A percentile compares a stretch with the other conserved stretches of the same genome.
phyloP scores from a whole-genome alignment of 2,797 vertebrate species.

The Mastacembelus armatus region DNA sequence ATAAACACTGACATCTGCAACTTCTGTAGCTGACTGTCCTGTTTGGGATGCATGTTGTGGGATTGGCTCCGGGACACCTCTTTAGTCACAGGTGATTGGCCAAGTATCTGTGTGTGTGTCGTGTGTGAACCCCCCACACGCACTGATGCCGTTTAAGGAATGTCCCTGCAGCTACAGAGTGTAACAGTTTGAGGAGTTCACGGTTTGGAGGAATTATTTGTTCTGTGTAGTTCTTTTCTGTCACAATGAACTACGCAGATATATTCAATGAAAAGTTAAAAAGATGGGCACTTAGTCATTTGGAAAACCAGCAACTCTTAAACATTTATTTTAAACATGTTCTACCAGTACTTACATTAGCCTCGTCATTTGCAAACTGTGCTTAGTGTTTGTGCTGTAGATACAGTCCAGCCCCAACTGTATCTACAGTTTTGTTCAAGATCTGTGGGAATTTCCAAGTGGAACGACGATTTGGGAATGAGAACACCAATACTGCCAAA shows the following conservation, averaged over 20 bases:
- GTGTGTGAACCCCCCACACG: slow-evolving; percentile 9
- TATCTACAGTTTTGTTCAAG: no score
- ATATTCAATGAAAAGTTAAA: no score
- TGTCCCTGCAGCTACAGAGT: slow-evolving; percentile 41
- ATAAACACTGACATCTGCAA: slow-evolving; percentile 4
- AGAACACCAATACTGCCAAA: no score
- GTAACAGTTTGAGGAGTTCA: slow-evolving; percentile 16
- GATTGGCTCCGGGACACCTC: slow-evolving; percentile 34
- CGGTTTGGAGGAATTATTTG: slow-evolving; percentile 17
- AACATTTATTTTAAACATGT: neutral
- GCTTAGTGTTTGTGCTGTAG: no score
- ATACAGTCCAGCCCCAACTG: no score
- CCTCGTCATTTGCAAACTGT: neutral
- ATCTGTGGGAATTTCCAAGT: no score
- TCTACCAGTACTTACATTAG: neutral
- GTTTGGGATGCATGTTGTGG: slow-evolving; percentile 41
- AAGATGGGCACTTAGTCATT: neutral
- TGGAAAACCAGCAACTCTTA: neutral
- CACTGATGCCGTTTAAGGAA: slow-evolving; percentile 69
- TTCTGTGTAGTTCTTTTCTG: neutral
- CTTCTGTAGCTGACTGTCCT: slow-evolving; percentile 9
- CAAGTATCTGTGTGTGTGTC: slow-evolving; percentile 3
- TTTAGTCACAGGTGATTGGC: slow-evolving; percentile 69
- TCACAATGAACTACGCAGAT: no score
- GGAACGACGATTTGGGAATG: no score